A percentile compares a stretch with the other conserved stretches of the same genome.
Conservation (phyloP, 2,888 invertebrate species). For the Drosophila imparisetae region DNA sequence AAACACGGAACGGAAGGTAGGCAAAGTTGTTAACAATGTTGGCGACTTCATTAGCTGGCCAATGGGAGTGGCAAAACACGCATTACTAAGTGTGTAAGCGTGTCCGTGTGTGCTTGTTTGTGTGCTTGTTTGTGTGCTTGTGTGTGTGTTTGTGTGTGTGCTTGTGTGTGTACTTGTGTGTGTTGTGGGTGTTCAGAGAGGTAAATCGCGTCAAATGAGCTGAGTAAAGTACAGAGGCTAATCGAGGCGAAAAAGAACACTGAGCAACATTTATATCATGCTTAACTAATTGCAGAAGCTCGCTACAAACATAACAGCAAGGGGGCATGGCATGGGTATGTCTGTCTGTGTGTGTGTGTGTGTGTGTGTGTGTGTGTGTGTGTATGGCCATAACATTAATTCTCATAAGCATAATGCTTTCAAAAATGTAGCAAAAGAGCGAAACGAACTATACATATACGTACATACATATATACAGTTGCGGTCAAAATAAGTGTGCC, state of each 20-base stretch:
- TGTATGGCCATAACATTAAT: conserved; percentile 70
- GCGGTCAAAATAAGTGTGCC: background rate
- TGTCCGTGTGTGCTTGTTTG: conserved; percentile 16
- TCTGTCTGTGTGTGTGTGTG: conserved; percentile 1
- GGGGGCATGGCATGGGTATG: conserved; percentile 10
- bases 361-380: conserved; percentile 5
- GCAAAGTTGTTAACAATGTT: conserved; percentile 45
- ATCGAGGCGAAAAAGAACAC: conserved; percentile 32
- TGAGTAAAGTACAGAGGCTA: conserved; percentile 49
- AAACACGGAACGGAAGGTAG: conserved; percentile 13
- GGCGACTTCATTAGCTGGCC: conserved; percentile 46
- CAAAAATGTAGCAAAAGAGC: conserved; percentile 72
- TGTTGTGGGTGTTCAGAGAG: conserved; percentile 39
- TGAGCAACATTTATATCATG: conserved; percentile 74
- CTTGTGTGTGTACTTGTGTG: conserved; percentile 16
- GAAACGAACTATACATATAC: conserved; percentile 19
- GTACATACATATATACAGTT: background rate
- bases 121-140: conserved; percentile 13
- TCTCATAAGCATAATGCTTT: conserved; percentile 81
- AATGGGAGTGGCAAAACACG: conserved; percentile 17
- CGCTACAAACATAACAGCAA: conserved; percentile 3
- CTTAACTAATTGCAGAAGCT: conserved; percentile 69
- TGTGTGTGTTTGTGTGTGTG: conserved; percentile 19
- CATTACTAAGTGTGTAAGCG: background rate
- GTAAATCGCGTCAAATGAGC: conserved; percentile 72